Percentiles rank a stretch among this genome's conserved stretches.
These are phyloP conservation scores for Andrena minutula DNA, from an alignment of 2,888 invertebrate species.

Conservation along the genomic window DNA sequence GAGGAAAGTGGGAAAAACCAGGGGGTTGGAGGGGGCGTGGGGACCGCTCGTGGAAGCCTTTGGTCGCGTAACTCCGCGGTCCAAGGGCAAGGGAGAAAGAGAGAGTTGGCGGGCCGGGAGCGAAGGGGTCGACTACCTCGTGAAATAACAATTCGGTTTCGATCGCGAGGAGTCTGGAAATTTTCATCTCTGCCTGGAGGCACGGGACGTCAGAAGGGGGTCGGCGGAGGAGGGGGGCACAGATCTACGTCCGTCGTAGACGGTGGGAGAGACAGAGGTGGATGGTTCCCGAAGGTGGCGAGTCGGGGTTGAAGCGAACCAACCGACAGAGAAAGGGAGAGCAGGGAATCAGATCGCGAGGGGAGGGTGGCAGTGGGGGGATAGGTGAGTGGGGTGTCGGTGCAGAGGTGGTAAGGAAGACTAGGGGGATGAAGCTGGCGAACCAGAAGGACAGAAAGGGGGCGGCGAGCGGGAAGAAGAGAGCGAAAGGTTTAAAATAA, in stretches of 20 bases:
- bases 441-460: slow-evolving; percentile 62
- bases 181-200: slow-evolving; percentile 75
- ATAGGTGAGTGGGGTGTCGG: slow-evolving; percentile 52
- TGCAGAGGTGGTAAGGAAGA: slow-evolving; percentile 65
- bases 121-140: slow-evolving; percentile 74
- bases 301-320: slow-evolving; percentile 20
- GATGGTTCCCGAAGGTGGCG: slow-evolving; percentile 20
- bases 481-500: slow-evolving; percentile 80
- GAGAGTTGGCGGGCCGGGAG: slow-evolving; percentile 52
- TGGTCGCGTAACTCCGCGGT: slow-evolving; percentile 48
- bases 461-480: slow-evolving; percentile 44
- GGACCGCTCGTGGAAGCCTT: slow-evolving; percentile 33
- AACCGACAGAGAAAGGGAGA: slow-evolving; percentile 35
- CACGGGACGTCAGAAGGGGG: slow-evolving; percentile 56
- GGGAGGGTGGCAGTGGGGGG: slow-evolving; percentile 54
- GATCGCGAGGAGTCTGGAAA: slow-evolving; percentile 76
- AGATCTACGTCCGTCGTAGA: slow-evolving; percentile 52
- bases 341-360: slow-evolving; percentile 47
- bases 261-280: slow-evolving; percentile 18
- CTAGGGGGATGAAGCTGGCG: slow-evolving; percentile 67
- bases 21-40: neutral
- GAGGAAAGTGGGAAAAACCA: slow-evolving; percentile 38
- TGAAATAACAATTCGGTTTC: slow-evolving; percentile 78
- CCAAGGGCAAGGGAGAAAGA: slow-evolving; percentile 69
- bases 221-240: slow-evolving; percentile 14